Base-by-base conservation (phyloP, 2,113 vertebrate genomes). In the Tringa solitaria region DNA sequence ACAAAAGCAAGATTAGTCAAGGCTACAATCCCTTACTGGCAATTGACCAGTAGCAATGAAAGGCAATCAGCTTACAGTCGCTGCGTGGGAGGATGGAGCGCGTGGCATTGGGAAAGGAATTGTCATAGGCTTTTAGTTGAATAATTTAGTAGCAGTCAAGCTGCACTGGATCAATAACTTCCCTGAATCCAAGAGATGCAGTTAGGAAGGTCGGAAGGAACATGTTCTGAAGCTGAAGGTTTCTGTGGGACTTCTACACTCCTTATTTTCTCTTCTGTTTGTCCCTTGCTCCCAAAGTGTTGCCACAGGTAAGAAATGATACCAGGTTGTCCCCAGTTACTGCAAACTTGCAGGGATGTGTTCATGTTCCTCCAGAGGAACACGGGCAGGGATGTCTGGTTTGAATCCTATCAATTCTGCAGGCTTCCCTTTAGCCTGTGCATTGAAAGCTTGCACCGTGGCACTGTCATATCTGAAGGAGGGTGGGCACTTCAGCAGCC, bases 111-210 rank as follows among this genome's bases (percentile, higher is more conserved):
- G 53, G 88, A 72, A 77, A 87, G 72, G 83, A 85, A 8, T 59
- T 91, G 91, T 86, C 28, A 13, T 48, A 57, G 73, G 87, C 79
- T 95, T 92, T 90, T 26, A 87, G 77, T 2, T 93, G 92, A 95
- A 80, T 90, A 86, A 93, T 91, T 90, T 83, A 86, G 73, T 2
- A 56, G 80, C 83, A 90, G 89, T 57, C 83, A 64, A 26, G 77
- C 92, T 86, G 87, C 73, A 3, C 64, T 77, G 85, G 93, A 92
- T 95, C 93, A 63, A 82, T 92, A 90, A 77, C 70, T 83, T 57
- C 60, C 78, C 74, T 12, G 3, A 59, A 64, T 79, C 72, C 72
- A 41, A 63, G 93, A 82, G 84, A 13, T 65, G 53, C 60, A 63
- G 61, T 43, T 63, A 26, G 5, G 37, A 57, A 61, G 50, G 73